Evolutionary conservation across 1,140 invertebrate genomes (phyloP).

Genomic region (Megalopta genalis): DNA sequence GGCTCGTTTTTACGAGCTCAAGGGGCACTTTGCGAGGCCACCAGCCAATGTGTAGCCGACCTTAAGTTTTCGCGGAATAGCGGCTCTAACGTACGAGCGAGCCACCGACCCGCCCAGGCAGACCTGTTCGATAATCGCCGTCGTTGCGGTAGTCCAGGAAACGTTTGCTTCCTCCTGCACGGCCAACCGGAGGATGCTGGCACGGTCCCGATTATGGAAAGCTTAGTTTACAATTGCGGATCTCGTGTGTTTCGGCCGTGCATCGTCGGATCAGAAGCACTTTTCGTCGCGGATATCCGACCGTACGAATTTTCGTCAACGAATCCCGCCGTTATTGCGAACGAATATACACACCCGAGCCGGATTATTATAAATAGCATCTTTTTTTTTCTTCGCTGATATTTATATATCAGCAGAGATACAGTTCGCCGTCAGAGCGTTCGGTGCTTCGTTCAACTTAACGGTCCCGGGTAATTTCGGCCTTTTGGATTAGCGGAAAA

Average conservation of each 20-base stretch:
- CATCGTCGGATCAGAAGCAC: neutral
- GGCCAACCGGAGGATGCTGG: too few species aligned
- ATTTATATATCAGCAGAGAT: too few species aligned
- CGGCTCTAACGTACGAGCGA: slow-evolving; percentile 38
- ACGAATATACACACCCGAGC: too few species aligned
- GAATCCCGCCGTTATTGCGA: too few species aligned
- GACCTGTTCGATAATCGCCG: slow-evolving; percentile 40
- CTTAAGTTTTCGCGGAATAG: slow-evolving; percentile 47
- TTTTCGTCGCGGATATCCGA: neutral
- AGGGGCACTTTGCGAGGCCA: slow-evolving; percentile 52
- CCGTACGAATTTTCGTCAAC: too few species aligned
- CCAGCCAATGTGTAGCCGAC: slow-evolving; percentile 30
- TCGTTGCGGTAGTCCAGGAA: neutral
- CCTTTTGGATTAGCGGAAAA: too few species aligned
- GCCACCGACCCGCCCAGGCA: neutral
- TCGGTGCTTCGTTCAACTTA: too few species aligned
- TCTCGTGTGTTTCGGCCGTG: neutral
- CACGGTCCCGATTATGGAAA: neutral
- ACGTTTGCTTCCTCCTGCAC: neutral
- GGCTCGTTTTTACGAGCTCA: slow-evolving; percentile 71
- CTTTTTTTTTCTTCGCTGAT: too few species aligned
- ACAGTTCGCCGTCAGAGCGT: too few species aligned
- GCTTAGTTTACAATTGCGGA: neutral
- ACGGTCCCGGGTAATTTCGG: too few species aligned
- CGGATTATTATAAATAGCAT: too few species aligned